Percentiles rank a stretch among this genome's conserved stretches.
Evolutionary conservation across 2,888 invertebrate genomes (phyloP).

Genomic region (Meandrusa payeni): DNA sequence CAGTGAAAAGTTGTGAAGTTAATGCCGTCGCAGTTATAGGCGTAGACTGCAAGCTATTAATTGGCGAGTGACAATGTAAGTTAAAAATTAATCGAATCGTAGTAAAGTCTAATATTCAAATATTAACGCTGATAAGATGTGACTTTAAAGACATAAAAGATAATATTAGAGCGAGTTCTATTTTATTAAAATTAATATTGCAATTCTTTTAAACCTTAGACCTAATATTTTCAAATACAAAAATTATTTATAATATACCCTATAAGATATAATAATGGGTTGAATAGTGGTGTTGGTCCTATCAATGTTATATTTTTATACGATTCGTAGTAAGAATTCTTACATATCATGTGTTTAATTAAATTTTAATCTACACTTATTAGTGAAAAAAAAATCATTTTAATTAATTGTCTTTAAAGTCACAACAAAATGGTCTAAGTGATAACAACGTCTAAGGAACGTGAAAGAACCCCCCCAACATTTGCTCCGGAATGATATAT

Average conservation of each 20-base stretch:
- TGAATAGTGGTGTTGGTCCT: background rate
- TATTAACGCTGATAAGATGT: background rate
- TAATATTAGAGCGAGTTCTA: background rate
- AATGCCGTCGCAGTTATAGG: too few species aligned
- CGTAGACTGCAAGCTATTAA: too few species aligned
- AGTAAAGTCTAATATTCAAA: constrained; percentile 4
- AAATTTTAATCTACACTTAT: background rate
- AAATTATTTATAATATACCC: background rate
- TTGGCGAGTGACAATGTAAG: too few species aligned
- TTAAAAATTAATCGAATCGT: too few species aligned
- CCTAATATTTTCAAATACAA: constrained; percentile 1
- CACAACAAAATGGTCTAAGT: constrained; percentile 19
- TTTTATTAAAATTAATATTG: constrained; percentile 4
- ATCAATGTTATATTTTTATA: constrained; percentile 17
- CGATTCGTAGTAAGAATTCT: background rate
- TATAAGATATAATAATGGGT: background rate
- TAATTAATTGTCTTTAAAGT: constrained; percentile 14
- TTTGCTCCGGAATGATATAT: constrained; percentile 8
- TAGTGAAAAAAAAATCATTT: too few species aligned
- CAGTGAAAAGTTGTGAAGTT: too few species aligned
- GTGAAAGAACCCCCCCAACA: background rate
- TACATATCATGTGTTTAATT: constrained; percentile 18
- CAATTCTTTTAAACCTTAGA: background rate
- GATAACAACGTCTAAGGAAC: background rate
- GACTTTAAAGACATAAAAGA: constrained; percentile 9